phyloP scores from a whole-genome alignment of 2,797 vertebrate species.

The Distichodus sexfasciatus region DNA sequence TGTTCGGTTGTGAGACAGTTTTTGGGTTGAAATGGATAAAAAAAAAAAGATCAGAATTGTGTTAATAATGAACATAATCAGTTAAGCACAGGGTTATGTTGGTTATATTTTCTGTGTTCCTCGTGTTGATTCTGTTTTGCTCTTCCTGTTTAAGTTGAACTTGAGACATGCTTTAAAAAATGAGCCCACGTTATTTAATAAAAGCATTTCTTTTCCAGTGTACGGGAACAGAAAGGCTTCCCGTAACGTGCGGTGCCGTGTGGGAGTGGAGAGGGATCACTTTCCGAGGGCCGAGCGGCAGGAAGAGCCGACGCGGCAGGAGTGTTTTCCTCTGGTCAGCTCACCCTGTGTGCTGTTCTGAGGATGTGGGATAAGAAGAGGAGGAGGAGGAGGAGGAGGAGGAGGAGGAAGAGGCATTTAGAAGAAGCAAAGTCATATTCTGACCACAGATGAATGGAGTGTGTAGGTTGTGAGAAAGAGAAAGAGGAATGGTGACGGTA shows the following conservation, averaged over 20 bases:
- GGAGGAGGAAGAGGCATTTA: background rate
- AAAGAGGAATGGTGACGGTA: background rate
- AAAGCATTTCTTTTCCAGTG: constrained; percentile 33
- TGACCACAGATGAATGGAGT: constrained; percentile 17
- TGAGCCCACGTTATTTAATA: background rate
- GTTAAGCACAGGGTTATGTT: too few relatives aligned
- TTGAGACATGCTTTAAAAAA: constrained; percentile 44
- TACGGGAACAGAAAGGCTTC: constrained; percentile 47
- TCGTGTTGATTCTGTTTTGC: too few relatives aligned
- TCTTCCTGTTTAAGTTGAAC: too few relatives aligned
- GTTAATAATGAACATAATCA: too few relatives aligned
- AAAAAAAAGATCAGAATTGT: constrained; percentile 5
- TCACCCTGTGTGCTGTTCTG: constrained; percentile 57
- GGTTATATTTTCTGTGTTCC: too few relatives aligned
- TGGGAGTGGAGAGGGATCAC: constrained; percentile 2
- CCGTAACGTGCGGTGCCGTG: constrained; percentile 8
- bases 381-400: too few relatives aligned
- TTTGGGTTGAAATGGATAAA: background rate
- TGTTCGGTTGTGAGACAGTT: too few relatives aligned
- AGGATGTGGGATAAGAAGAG: constrained; percentile 25
- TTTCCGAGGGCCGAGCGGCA: background rate
- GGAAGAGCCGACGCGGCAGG: constrained; percentile 53
- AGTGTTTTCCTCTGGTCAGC: constrained; percentile 54
- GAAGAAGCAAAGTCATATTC: constrained; percentile 29
- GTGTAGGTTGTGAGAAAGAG: background rate